phyloP scores from a whole-genome alignment of 2,888 invertebrate species.

The Cerastis rubricosa region DNA sequence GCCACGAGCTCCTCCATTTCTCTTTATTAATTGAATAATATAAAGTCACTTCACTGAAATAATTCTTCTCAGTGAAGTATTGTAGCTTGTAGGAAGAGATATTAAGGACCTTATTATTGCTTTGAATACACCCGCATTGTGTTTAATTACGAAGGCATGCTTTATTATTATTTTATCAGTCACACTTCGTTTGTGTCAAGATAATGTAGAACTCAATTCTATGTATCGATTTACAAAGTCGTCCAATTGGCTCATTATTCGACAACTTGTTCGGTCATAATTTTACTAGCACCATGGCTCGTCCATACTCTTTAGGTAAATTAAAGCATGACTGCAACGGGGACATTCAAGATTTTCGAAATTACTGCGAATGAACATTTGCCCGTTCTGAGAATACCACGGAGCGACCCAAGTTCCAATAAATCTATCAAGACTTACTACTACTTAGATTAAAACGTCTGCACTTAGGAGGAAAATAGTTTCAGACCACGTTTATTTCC shows the following conservation, averaged over 20 bases:
- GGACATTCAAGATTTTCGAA: conserved; percentile 14
- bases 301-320: background rate
- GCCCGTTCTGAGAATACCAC: background rate
- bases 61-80: background rate
- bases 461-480: conserved; percentile 13
- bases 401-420: conserved; percentile 13
- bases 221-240: background rate
- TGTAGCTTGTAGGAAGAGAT: background rate
- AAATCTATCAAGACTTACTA: conserved; percentile 43
- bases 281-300: background rate
- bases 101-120: background rate
- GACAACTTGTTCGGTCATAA: background rate
- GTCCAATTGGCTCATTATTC: background rate
- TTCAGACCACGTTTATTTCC: conserved; percentile 10
- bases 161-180: too few species aligned
- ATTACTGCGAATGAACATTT: conserved; percentile 13
- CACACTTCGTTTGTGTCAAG: background rate
- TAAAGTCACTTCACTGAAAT: background rate
- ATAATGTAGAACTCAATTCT: background rate
- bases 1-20: too few species aligned
- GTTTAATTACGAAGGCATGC: background rate
- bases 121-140: too few species aligned
- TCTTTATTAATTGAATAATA: background rate
- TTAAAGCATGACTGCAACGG: background rate
- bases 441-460: conserved; percentile 37